phyloP scores from a whole-genome alignment of 2,797 vertebrate species.

The Petrocephalus sullivani region DNA sequence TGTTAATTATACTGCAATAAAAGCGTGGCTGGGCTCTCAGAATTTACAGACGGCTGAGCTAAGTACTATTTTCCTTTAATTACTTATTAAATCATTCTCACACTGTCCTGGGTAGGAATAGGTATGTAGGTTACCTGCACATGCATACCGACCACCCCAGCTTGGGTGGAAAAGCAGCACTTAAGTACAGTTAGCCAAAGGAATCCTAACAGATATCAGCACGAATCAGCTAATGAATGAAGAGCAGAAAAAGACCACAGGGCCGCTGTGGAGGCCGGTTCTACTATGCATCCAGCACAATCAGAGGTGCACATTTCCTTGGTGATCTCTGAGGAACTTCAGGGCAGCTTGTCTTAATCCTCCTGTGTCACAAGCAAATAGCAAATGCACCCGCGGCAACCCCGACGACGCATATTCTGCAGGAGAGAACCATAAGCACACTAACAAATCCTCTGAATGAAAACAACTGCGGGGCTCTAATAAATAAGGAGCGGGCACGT shows the following conservation, averaged over 20 bases:
- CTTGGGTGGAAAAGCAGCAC: not conserved
- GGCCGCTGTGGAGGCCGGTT: not conserved
- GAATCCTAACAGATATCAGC: not conserved
- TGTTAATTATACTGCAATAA: slow-evolving; percentile 13
- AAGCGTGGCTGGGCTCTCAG: not conserved
- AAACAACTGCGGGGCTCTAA: not conserved
- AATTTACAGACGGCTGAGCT: not conserved
- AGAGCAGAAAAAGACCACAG: not conserved
- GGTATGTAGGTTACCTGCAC: not conserved
- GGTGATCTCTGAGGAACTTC: not conserved
- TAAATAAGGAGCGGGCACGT: not conserved
- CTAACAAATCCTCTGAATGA: not conserved
- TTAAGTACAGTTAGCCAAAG: not conserved
- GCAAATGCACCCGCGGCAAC: no score
- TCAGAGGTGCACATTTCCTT: not conserved
- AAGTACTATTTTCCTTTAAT: slow-evolving; percentile 3
- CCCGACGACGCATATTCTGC: not conserved
- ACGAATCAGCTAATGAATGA: not conserved
- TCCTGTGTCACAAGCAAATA: no score
- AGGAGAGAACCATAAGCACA: not conserved
- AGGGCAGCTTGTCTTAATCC: no score
- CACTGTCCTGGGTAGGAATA: not conserved
- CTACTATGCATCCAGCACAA: not conserved
- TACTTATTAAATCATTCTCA: not conserved
- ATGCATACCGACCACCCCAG: not conserved